Base-by-base conservation (phyloP, 2,888 invertebrate genomes). In the Pollenia amentaria region DNA sequence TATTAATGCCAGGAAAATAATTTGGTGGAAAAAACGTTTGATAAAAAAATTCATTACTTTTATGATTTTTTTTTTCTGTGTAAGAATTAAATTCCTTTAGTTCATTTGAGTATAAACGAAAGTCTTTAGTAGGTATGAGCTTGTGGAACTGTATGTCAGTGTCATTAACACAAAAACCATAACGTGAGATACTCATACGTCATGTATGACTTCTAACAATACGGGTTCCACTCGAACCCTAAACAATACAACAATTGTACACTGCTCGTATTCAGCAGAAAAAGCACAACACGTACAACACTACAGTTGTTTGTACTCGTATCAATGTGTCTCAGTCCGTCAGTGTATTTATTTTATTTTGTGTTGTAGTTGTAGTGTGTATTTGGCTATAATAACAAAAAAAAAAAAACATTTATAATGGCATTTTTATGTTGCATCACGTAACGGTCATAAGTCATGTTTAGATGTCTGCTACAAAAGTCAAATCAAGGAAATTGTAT, bases 341-440 rank as follows among this genome's bases (percentile, higher is more conserved):
- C 12, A 12, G 55, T 57, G 3, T 77, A n/a, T 72, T 57, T 64
- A 42, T 65, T 40, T 46, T 75, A 18, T 51, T 44, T 3, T 10
- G 9, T 46, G n/a, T n/a, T 21, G 10, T 21, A 62, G 40, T 64
- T 65, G 57, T 67, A 42, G 42, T 76, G 40, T 76, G 40, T 67
- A 29, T 84, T 60, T 40, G 65, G 57, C 46, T 3, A 3, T n/a
- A 73, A 62, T 18, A 75, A 53, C 18, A 62, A 8, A 21, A 67
- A 51, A 29, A 6, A 29, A 4, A n/a, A 11, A 64, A 72, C 60
- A 60, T 65, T 42, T 90, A 89, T 90, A 91, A 90, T 90, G 90
- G 90, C 90, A 91, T 91, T 92, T 92, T 92, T 91, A 92, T 92
- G 91, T 92, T 92, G 91, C 91, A 92, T 92, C 92, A 92, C 92